A percentile compares a stretch with the other conserved stretches of the same genome.
Evolutionary conservation across 2,888 invertebrate species (phyloP).

Genomic region (Thymelicus lineola): DNA sequence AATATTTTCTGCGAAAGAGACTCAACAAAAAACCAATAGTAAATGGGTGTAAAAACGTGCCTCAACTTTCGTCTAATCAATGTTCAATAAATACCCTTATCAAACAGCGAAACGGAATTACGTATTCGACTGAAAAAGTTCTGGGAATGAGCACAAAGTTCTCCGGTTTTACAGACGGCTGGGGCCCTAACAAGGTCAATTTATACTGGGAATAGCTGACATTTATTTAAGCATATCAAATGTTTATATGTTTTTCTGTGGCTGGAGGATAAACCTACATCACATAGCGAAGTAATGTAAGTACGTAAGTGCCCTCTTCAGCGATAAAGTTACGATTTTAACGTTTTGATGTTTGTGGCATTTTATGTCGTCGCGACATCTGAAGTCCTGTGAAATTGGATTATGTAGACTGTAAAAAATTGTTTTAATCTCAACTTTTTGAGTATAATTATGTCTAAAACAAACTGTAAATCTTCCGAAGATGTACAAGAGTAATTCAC

Average conservation of each 20-base stretch:
- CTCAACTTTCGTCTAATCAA: conserved; percentile 19
- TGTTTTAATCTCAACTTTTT: too few relatives aligned
- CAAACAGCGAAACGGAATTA: conserved; percentile 30
- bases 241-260: background rate
- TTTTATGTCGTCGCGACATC: background rate
- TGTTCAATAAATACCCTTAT: conserved; percentile 33
- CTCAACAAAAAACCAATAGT: background rate
- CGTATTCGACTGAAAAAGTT: conserved; percentile 20
- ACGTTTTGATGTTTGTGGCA: too few relatives aligned
- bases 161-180: conserved; percentile 1
- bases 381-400: background rate
- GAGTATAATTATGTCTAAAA: too few relatives aligned
- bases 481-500: too few relatives aligned
- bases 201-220: conserved; percentile 4
- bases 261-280: background rate
- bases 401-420: too few relatives aligned
- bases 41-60: background rate
- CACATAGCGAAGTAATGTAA: background rate
- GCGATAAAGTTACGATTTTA: too few relatives aligned
- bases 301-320: background rate
- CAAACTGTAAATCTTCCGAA: too few relatives aligned
- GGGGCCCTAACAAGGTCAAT: conserved; percentile 5
- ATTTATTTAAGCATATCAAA: conserved; percentile 5
- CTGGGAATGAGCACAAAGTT: conserved; percentile 9
- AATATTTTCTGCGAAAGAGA: background rate